Conservation (phyloP, 2,888 invertebrate species). For the Serripes groenlandicus region DNA sequence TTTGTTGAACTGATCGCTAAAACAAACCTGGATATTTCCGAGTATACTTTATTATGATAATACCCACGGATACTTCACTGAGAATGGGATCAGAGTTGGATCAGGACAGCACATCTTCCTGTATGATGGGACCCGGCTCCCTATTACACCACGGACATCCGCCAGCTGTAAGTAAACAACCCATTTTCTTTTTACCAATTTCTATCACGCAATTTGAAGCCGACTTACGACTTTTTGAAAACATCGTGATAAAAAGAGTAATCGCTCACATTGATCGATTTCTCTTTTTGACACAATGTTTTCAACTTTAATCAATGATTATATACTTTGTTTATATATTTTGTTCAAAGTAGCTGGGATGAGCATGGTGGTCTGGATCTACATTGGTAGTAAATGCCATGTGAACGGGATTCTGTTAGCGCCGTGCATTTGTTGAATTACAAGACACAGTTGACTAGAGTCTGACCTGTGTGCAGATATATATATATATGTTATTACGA, state of each 20-base stretch:
- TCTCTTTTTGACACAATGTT: background rate
- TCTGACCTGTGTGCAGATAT: too few species aligned
- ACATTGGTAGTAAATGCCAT: too few species aligned
- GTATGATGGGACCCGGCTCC: constrained; percentile 69
- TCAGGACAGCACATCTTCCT: constrained; percentile 58
- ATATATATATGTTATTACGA: too few species aligned
- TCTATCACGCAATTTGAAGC: background rate
- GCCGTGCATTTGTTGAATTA: too few species aligned
- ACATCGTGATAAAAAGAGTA: background rate
- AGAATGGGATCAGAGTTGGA: constrained; percentile 29
- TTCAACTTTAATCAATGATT: too few species aligned
- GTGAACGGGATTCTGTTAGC: too few species aligned
- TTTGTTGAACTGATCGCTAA: too few species aligned
- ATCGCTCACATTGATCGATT: background rate
- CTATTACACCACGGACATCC: constrained; percentile 56
- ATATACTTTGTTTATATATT: too few species aligned
- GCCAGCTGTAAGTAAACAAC: constrained; percentile 33
- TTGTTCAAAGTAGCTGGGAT: too few species aligned
- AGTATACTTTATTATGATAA: constrained; percentile 20
- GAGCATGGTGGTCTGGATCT: too few species aligned
- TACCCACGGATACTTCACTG: constrained; percentile 7
- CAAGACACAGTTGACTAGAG: too few species aligned
- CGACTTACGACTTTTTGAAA: background rate
- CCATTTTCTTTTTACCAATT: background rate
- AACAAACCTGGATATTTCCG: too few species aligned